Evolutionary conservation across 2,113 vertebrate species (phyloP), one percentile per base, ranked within the genome.

Genomic region (Pipra filicauda): DNA sequence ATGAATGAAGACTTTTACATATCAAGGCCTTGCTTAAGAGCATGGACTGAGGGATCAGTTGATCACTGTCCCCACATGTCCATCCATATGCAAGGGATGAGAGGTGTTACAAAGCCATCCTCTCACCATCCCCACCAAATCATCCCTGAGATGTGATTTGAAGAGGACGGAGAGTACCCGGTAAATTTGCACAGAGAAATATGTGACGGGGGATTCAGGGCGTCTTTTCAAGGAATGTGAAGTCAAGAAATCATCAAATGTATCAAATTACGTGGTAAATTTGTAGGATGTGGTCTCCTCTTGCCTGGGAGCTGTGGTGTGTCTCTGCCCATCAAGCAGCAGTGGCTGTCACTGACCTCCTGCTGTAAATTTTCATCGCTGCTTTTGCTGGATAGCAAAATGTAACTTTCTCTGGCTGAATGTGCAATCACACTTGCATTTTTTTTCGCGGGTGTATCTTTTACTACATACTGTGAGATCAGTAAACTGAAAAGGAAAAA

Each of bases 391-490:
- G 44, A 41, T 82, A 54, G 55, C 49, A 58, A 72, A 91, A 88
- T n/a, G 39, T 43, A 76, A 74, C 84, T 89, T 70, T 70, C 11
- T 73, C 49, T 86, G 65, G 31, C 65, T 93, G 83, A 96, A 89
- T 78, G 71, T 88, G 74, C 87, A 94, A 89, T 96, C 94, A 89
- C 28, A 65, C 85, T 80, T 66, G 37, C 16, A 17, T 94, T 97
- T 96, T 72, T 95, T 95, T 86, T 89, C 61, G 31, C 95, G 94
- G 96, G 91, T 95, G 88, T 85, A 95, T 77, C 80, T 96, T 95
- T 86, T 84, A 46, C 18, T 73, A 18, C 12, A 3, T 18, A 8
- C 37, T 67, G 27, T 82, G 82, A 94, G 49, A 90, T 85, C 46
- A 75, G 65, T 81, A 82, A 78, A 88, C 75, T 49, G 64, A 85